A percentile compares a stretch with the other conserved stretches of the same genome.
These are phyloP conservation scores for Meloidogyne exigua DNA, from an alignment of 1,140 invertebrate genomes.

Conservation along the genomic window DNA sequence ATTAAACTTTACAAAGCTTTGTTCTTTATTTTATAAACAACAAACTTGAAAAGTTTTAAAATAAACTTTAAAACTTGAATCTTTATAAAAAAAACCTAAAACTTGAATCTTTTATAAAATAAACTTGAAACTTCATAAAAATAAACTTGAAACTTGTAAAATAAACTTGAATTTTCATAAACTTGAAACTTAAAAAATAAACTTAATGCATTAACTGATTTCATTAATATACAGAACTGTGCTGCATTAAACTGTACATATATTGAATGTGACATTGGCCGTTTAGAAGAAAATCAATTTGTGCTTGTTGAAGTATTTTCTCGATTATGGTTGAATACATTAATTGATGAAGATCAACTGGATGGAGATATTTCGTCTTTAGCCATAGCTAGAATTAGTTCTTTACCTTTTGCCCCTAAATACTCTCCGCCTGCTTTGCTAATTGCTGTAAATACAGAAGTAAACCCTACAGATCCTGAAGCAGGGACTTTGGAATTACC, in stretches of 20 bases:
- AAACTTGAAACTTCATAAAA: no score
- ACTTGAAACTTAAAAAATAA: background rate
- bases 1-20: no score
- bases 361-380: conserved; percentile 60
- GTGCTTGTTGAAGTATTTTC: conserved; percentile 61
- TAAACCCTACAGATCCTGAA: conserved; percentile 55
- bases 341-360: conserved; percentile 54
- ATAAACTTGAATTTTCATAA: background rate
- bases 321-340: conserved; percentile 58
- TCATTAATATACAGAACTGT: conserved; percentile 48
- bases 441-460: conserved; percentile 53
- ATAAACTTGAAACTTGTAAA: background rate
- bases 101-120: no score
- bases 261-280: conserved; percentile 59
- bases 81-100: no score
- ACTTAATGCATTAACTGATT: background rate
- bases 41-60: no score
- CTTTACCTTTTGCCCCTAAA: conserved; percentile 52
- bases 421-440: conserved; percentile 53
- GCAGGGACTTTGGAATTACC: conserved; percentile 17
- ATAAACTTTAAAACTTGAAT: no score
- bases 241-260: conserved; percentile 58
- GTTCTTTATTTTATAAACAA: no score
- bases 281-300: conserved; percentile 55
- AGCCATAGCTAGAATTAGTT: conserved; percentile 55